Base-by-base conservation (phyloP, 2,113 vertebrate species). In the Burhinus oedicnemus region DNA sequence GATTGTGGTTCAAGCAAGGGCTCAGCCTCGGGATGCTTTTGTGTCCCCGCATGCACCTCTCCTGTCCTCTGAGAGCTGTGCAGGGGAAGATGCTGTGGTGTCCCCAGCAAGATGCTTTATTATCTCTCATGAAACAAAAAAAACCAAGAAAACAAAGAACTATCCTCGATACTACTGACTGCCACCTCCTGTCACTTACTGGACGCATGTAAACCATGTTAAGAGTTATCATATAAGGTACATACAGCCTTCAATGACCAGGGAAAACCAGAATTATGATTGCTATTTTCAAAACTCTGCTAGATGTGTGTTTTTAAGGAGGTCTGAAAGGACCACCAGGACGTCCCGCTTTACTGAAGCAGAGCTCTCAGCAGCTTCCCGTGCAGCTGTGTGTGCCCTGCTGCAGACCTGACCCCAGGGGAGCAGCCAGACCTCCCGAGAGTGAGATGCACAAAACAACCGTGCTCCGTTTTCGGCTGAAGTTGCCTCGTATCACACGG, bases 311-410 rank as follows among this genome's bases (percentile, higher is more conserved):
- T 47, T 62, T 91, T 40, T 68, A 21, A 55, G 79, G 70, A 65
- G 79, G 45, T 40, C 47, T 2, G 18, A n/a, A 32, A 40, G 74
- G 83, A 38, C 76, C 80, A 38, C 69, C 69, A 51, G 78, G 12
- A 65, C 2, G 82, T 95, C 70, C 88, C 21, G 17, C 60, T 87
- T 51, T 92, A 90, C 14, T 95, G 93, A 66, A 95, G 93, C 94
- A 87, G 62, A 95, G 93, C 90, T 74, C 76, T 62, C 76, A 2
- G 93, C 87, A 22, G 81, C 82, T 96, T 97, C 95, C 94, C 83
- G 8, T 96, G 94, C 94, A 96, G 95, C 95, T 96, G 95, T 0
- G 25, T 34, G 81, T 14, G 84, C 87, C 77, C 57, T 6, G 36
- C 87, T 27, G 80, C 83, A 70, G 89, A 49, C 20, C 72, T 4